These are phyloP conservation scores for Callocephalon fimbriatum DNA, from an alignment of 2,113 vertebrate genomes.

Conservation along the genomic window DNA sequence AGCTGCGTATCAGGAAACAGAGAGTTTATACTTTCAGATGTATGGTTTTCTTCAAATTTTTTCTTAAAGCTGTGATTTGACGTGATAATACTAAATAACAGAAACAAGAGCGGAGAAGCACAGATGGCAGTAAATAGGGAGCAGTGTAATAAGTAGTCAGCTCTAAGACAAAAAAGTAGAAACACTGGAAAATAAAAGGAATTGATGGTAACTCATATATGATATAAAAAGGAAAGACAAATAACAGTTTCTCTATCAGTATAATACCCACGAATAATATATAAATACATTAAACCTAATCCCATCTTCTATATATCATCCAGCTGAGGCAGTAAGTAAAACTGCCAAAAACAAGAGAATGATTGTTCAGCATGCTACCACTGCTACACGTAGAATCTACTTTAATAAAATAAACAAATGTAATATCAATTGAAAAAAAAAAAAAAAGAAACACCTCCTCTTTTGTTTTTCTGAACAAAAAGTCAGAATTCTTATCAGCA, in stretches of 20 bases:
- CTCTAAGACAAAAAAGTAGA: background rate
- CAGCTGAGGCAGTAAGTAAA: background rate
- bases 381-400: background rate
- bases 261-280: background rate
- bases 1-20: background rate
- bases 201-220: background rate
- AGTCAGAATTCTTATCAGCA: background rate
- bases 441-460: background rate
- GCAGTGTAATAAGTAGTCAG: background rate
- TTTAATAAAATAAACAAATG: background rate
- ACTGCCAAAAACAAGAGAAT: background rate
- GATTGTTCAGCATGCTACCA: background rate
- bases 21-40: background rate
- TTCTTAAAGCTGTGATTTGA: background rate
- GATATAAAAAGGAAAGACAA: background rate
- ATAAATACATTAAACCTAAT: background rate
- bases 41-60: background rate
- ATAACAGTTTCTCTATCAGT: background rate
- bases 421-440: background rate
- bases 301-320: background rate
- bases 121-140: background rate
- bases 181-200: background rate
- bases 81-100: background rate
- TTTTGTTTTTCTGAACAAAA: background rate
- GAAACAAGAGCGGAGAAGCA: background rate